Conservation (phyloP, 2,797 vertebrate genomes). For the Triplophysa bombifrons region DNA sequence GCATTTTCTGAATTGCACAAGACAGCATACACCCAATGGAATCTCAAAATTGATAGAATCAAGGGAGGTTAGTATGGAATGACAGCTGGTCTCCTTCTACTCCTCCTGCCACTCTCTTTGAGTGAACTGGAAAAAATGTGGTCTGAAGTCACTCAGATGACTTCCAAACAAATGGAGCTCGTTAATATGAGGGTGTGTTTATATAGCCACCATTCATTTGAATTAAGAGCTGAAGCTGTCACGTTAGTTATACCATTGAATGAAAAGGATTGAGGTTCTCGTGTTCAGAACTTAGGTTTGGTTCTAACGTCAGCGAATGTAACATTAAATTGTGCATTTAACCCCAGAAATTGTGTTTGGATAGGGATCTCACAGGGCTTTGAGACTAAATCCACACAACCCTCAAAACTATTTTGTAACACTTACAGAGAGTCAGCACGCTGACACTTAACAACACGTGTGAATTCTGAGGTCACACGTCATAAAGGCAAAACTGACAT, state of each 20-base stretch:
- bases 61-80: conserved; percentile 28
- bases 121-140: conserved; percentile 8
- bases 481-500: neutral
- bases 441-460: neutral
- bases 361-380: neutral
- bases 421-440: neutral
- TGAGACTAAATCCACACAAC: neutral
- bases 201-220: neutral
- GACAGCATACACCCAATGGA: neutral
- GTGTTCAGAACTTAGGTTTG: neutral
- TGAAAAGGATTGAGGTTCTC: neutral
- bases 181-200: conserved; percentile 10
- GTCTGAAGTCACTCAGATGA: neutral
- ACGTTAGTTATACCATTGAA: neutral
- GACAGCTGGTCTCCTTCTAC: conserved; percentile 30
- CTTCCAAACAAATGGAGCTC: conserved; percentile 5
- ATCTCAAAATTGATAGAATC: neutral
- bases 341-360: neutral
- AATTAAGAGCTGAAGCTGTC: neutral
- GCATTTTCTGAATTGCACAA: neutral
- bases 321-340: neutral
- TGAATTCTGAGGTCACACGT: neutral
- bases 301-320: neutral
- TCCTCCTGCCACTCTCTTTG: conserved; percentile 13
- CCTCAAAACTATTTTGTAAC: neutral